These are phyloP conservation scores for Prosapia bicincta DNA, from an alignment of 2,888 invertebrate species.

Conservation along the genomic window DNA sequence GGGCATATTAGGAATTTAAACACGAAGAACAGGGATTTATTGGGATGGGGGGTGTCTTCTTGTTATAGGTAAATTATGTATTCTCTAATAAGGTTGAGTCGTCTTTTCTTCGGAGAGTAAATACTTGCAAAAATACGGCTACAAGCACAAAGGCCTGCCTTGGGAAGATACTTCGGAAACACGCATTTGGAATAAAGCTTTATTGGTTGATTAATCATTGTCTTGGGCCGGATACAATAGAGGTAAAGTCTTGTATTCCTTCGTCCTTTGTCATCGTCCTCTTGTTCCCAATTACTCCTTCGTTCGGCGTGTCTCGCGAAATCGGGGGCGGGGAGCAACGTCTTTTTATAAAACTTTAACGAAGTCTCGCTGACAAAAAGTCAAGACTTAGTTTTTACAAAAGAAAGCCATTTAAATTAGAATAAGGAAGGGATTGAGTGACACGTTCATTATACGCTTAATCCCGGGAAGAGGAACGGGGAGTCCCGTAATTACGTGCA, in stretches of 20 bases:
- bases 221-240: neutral
- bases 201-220: neutral
- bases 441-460: neutral
- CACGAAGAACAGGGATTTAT: no score
- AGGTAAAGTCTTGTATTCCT: neutral
- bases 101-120: no score
- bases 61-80: no score
- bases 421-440: neutral
- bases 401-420: slow-evolving; percentile 2
- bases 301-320: neutral
- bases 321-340: neutral
- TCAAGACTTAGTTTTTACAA: neutral
- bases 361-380: neutral
- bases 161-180: neutral
- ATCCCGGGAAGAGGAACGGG: neutral
- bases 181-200: neutral
- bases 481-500: neutral
- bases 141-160: neutral
- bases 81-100: no score
- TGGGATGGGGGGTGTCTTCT: no score
- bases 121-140: no score
- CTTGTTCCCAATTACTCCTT: neutral
- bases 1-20: no score
- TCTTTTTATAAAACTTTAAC: neutral
- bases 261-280: neutral